These are phyloP conservation scores for Amaurobius ferox DNA, from an alignment of 2,888 invertebrate genomes.

Conservation along the genomic window DNA sequence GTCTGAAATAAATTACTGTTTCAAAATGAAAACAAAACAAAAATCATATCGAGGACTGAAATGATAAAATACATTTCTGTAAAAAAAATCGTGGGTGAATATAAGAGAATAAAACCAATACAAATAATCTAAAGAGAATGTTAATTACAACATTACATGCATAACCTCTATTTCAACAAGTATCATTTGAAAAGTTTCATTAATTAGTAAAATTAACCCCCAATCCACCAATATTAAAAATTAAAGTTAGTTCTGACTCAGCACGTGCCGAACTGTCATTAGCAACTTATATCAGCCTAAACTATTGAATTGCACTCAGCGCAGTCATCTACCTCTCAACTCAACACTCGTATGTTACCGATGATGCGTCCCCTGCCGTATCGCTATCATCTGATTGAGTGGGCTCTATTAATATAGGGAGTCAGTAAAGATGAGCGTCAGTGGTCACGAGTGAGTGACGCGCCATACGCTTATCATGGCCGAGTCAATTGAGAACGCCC, in stretches of 20 bases:
- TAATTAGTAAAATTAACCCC: too few species aligned
- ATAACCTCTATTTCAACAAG: too few species aligned
- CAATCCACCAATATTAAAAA: too few species aligned
- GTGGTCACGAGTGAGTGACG: constrained; percentile 44
- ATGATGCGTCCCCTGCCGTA: background rate
- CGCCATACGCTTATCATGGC: constrained; percentile 29
- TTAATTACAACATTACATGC: too few species aligned
- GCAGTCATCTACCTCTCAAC: background rate
- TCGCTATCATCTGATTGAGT: background rate
- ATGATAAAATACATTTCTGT: too few species aligned
- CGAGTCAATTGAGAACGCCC: constrained; percentile 37
- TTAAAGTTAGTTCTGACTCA: background rate
- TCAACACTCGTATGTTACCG: background rate
- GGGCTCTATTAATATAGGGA: constrained; percentile 4
- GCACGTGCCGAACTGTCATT: background rate
- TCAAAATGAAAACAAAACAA: too few species aligned
- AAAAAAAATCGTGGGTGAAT: too few species aligned
- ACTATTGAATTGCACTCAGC: background rate
- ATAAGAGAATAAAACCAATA: too few species aligned
- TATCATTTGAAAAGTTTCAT: too few species aligned
- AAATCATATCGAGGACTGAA: too few species aligned
- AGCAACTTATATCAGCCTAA: background rate
- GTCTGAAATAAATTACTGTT: too few species aligned
- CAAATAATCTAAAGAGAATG: too few species aligned
- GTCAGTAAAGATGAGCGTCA: constrained; percentile 2